Evolutionary conservation across 92 coral and sea anemone species (phyloP).

Genomic region (Siderastrea radians): DNA sequence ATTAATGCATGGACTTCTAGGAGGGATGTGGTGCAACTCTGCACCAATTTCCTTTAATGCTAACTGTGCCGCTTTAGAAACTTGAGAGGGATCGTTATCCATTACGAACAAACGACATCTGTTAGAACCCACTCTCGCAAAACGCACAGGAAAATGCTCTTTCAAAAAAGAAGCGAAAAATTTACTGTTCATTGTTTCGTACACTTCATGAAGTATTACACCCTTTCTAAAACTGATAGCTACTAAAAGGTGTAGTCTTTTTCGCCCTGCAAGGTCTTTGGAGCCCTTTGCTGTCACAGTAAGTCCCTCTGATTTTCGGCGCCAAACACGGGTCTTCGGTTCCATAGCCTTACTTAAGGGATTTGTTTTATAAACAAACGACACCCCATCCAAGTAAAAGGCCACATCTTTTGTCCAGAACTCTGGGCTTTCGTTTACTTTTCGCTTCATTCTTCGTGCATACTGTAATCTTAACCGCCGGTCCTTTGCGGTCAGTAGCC

Average conservation of each 20-base stretch:
- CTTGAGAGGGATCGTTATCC: conserved; percentile 13
- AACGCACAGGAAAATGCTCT: not conserved
- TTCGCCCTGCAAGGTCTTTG: too few species aligned
- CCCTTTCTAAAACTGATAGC: too few species aligned
- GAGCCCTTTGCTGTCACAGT: too few species aligned
- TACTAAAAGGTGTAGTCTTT: too few species aligned
- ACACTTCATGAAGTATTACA: too few species aligned
- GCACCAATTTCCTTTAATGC: conserved; percentile 12
- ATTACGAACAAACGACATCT: conserved; percentile 65
- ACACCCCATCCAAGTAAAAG: conserved; percentile 55
- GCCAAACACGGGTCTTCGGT: too few species aligned
- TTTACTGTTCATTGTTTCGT: conserved; percentile 40
- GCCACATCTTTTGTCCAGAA: conserved; percentile 55
- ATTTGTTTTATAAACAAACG: conserved; percentile 29
- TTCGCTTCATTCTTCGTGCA: conserved; percentile 45
- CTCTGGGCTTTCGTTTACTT: conserved; percentile 18
- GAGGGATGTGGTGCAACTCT: too few species aligned
- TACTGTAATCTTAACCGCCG: conserved; percentile 12
- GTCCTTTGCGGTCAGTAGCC: conserved; percentile 36
- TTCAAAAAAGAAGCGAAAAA: conserved; percentile 50
- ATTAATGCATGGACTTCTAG: too few species aligned
- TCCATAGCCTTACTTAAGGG: too few species aligned
- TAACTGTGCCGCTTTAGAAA: conserved; percentile 14
- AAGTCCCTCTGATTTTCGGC: too few species aligned
- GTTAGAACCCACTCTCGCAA: conserved; percentile 55